phyloP scores from a whole-genome alignment of 2,113 vertebrate genomes.

The Coturnix japonica region DNA sequence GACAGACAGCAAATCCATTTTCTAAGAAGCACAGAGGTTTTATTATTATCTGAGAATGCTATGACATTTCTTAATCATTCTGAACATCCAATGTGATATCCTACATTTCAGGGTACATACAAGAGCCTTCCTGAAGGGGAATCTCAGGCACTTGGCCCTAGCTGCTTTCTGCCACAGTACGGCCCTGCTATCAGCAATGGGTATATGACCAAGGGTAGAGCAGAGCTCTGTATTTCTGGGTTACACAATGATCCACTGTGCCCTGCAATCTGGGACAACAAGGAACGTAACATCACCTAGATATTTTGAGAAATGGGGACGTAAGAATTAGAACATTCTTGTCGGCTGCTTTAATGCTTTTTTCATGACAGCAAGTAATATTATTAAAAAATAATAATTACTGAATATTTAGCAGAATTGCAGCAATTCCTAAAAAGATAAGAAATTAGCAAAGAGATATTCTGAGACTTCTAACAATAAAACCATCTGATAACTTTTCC shows the following conservation, averaged over 20 bases:
- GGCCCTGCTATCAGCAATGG: neutral
- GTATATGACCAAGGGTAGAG: neutral
- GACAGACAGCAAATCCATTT: neutral
- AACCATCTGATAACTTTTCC: neutral
- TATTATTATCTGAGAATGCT: neutral
- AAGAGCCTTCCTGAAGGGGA: neutral
- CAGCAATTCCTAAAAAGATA: neutral
- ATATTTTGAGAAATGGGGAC: constrained; percentile 78
- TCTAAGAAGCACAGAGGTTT: neutral
- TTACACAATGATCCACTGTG: neutral
- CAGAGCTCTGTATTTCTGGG: constrained; percentile 20
- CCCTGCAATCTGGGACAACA: constrained; percentile 45
- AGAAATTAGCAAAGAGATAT: neutral
- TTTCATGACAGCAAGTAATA: neutral
- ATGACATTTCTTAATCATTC: neutral
- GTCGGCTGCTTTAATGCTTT: constrained; percentile 8
- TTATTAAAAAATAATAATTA: neutral
- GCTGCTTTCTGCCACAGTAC: neutral
- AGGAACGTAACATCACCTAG: neutral
- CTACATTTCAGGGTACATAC: neutral
- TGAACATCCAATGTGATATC: neutral
- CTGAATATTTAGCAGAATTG: neutral
- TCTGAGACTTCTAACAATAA: neutral
- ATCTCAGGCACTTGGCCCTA: neutral
- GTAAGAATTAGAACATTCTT: constrained; percentile 71